Evolutionary conservation across 2,113 vertebrate genomes (phyloP).

Genomic region (Pipra filicauda): DNA sequence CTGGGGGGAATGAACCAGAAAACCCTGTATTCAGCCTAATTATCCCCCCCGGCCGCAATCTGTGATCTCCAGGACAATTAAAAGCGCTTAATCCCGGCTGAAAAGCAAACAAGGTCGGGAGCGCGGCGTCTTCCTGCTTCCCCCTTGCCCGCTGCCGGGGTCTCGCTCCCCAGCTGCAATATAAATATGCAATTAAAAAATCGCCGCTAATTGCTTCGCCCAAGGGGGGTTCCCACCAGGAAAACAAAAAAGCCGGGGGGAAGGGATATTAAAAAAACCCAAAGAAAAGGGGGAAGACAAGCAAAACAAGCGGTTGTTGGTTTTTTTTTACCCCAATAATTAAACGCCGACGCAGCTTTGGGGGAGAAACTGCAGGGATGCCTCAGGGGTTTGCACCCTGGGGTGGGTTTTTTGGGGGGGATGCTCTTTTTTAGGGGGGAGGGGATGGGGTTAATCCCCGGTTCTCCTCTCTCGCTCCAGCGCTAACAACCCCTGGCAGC

Average conservation of each 20-base stretch:
- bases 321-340: not conserved
- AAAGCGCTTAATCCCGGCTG: slow-evolving; percentile 59
- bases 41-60: slow-evolving; percentile 37
- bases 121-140: slow-evolving; percentile 20
- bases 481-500: slow-evolving; percentile 64
- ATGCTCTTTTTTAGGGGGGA: not conserved
- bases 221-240: not conserved
- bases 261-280: not conserved
- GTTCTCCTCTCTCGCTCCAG: slow-evolving; percentile 15
- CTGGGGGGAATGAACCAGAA: slow-evolving; percentile 46
- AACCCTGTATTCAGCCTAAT: slow-evolving; percentile 60
- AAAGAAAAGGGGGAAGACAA: not conserved
- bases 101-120: slow-evolving; percentile 70
- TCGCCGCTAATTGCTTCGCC: slow-evolving; percentile 63
- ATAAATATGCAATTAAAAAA: slow-evolving; percentile 77
- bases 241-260: not conserved
- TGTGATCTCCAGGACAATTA: slow-evolving; percentile 64
- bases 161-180: slow-evolving; percentile 60
- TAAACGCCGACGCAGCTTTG: fast-evolving
- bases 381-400: not conserved
- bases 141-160: slow-evolving; percentile 39
- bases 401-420: not conserved
- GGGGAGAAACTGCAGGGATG: fast-evolving
- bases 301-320: not conserved
- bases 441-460: slow-evolving; percentile 18